These are phyloP conservation scores for Sylvicola cinctus DNA, from an alignment of 2,888 invertebrate genomes.

Conservation along the genomic window DNA sequence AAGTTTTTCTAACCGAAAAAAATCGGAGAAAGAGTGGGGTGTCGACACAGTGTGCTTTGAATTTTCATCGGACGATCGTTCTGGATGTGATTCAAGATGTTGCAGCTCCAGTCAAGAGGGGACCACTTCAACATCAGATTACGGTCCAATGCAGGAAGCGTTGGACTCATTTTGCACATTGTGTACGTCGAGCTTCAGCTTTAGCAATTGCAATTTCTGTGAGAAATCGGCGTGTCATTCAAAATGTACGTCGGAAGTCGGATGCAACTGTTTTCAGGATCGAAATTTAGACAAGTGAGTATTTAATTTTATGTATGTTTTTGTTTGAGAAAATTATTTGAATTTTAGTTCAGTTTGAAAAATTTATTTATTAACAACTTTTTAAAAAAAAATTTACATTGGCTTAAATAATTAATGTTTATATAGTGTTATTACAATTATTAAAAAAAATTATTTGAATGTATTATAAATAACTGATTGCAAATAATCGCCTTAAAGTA, in stretches of 20 bases:
- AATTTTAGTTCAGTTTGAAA: too few species aligned
- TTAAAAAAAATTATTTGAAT: too few species aligned
- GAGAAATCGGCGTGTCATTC: conserved; percentile 22
- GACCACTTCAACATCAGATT: conserved; percentile 6
- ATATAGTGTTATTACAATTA: too few species aligned
- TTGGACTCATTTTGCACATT: conserved; percentile 22
- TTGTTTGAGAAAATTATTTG: too few species aligned
- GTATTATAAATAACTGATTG: too few species aligned
- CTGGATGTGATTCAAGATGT: not conserved
- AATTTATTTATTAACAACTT: too few species aligned
- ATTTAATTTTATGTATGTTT: too few species aligned
- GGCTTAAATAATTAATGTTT: too few species aligned
- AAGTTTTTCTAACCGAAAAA: conserved; percentile 11
- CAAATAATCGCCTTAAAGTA: too few species aligned
- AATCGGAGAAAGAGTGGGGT: conserved; percentile 8
- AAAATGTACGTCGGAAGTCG: conserved; percentile 21
- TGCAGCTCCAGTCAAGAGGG: conserved; percentile 3
- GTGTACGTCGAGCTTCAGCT: conserved; percentile 25
- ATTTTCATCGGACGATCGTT: conserved; percentile 7
- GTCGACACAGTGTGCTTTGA: conserved; percentile 18
- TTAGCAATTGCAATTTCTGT: conserved; percentile 21
- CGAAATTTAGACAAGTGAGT: too few species aligned
- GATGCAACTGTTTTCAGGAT: too few species aligned
- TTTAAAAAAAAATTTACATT: too few species aligned
- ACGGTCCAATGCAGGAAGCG: conserved; percentile 3